Evolutionary conservation across 2,797 vertebrate species (phyloP), one percentile per base, ranked within the genome.

Genomic region (Oryzias dopingdopingensis): DNA sequence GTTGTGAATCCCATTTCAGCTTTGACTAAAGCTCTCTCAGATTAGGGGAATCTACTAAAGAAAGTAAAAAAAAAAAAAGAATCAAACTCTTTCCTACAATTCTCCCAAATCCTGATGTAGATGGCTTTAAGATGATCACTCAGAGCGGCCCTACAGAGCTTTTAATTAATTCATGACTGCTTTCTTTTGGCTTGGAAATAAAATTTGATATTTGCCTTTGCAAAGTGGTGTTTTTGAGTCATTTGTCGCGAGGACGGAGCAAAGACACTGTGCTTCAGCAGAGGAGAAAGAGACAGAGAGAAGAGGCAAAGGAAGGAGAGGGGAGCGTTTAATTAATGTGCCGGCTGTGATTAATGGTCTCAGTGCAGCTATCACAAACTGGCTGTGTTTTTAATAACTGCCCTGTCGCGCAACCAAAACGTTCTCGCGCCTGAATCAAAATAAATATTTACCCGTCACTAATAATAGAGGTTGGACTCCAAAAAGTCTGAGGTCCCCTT

Each of bases 341-440:
- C 70, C 72, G 41, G 56, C 68, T 65, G 51, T 86, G 86, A 89
- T 88, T 85, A 89, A 88, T 89, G 82, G 70, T 67, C 82, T 82
- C 76, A 47, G 58, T 48, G 71, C 56, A 69, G 70, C 64, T 59
- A 86, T 83, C 70, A 65, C 81, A 86, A 75, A 76, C 72, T 74
- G 71, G 46, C 66, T 69, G 67, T 72, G 67, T 82, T 85, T 79
- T 74, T 80, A 79, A 87, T 82, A 77, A 78, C 77, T 65, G 65
- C 66, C 71, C 77, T 77, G 75, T 83, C 80, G 49, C 44, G 67
- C 74, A 32, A 56, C 17, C 49, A 32, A 65, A 50, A 49, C 32
- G 65, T 62, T 63, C 55, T 20, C 23, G 56, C 22, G 42, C 56
- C 66, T 55, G 44, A 80, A 71, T 65, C 53, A 56, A 80, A 83